These are phyloP conservation scores for Lethrus apterus DNA, from an alignment of 1,140 invertebrate species.

Conservation along the genomic window DNA sequence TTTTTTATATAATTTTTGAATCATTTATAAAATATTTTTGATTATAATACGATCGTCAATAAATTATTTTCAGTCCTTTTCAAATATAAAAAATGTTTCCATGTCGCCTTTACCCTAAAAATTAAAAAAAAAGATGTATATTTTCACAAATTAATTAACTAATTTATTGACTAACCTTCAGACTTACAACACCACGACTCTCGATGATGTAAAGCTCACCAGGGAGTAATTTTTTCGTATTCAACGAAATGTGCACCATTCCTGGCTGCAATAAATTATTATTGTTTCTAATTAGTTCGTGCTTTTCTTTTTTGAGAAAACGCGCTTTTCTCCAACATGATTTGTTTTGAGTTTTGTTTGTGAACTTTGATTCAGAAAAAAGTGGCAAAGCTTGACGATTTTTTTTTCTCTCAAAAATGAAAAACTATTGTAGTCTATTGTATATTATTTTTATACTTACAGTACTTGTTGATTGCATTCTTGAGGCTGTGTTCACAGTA, in stretches of 20 bases:
- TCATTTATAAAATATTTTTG: too few species aligned
- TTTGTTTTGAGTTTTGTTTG: neutral
- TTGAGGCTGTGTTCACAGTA: constrained; percentile 77
- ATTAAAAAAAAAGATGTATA: constrained; percentile 18
- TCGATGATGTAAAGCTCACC: constrained; percentile 52
- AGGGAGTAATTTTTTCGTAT: constrained; percentile 56
- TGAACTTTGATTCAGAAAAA: neutral
- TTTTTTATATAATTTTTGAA: too few species aligned
- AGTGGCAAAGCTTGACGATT: neutral
- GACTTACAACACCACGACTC: constrained; percentile 59
- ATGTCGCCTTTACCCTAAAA: constrained; percentile 75
- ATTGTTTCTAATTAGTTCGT: too few species aligned
- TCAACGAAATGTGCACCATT: constrained; percentile 67
- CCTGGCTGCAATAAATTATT: too few species aligned
- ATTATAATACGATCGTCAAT: too few species aligned
- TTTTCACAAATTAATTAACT: constrained; percentile 15
- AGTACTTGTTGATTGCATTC: constrained; percentile 74
- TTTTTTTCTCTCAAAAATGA: neutral
- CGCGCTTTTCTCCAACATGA: too few species aligned
- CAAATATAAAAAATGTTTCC: constrained; percentile 73
- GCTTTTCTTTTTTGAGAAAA: too few species aligned
- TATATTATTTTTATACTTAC: constrained; percentile 41
- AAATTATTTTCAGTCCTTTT: too few species aligned
- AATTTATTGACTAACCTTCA: constrained; percentile 56
- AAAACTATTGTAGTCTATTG: neutral